Evolutionary conservation across 2,113 vertebrate genomes (phyloP).

Genomic region (Myrmecobius fasciatus): DNA sequence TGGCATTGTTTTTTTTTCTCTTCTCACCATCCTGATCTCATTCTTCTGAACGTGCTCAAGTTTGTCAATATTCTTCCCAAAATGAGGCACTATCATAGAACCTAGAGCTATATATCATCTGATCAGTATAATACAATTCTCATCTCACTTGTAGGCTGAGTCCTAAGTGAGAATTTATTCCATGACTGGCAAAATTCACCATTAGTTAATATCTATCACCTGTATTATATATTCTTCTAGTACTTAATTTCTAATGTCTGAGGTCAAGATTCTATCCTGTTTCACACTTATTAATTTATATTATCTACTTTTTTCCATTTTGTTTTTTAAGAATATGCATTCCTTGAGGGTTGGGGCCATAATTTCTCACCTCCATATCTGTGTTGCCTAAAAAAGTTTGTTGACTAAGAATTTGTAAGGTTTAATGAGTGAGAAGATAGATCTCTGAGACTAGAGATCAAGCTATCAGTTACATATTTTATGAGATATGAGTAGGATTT

Average conservation of each 20-base stretch:
- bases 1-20: neutral
- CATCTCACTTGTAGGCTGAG: neutral
- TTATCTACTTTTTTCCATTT: too few species aligned
- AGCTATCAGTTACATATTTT: neutral
- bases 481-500: neutral
- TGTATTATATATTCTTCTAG: too few species aligned
- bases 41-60: neutral
- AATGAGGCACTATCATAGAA: neutral
- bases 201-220: too few species aligned
- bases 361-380: too few species aligned
- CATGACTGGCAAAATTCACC: too few species aligned
- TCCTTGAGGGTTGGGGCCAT: too few species aligned
- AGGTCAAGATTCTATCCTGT: too few species aligned
- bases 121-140: neutral
- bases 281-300: too few species aligned
- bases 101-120: neutral
- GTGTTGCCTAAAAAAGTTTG: too few species aligned
- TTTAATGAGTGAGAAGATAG: neutral
- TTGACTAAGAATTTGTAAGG: neutral
- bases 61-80: neutral
- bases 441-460: neutral
- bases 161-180: too few species aligned
- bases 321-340: too few species aligned
- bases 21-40: neutral
- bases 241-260: too few species aligned